Conservation (phyloP, 2,888 invertebrate species). For the Hetaerina titia region DNA sequence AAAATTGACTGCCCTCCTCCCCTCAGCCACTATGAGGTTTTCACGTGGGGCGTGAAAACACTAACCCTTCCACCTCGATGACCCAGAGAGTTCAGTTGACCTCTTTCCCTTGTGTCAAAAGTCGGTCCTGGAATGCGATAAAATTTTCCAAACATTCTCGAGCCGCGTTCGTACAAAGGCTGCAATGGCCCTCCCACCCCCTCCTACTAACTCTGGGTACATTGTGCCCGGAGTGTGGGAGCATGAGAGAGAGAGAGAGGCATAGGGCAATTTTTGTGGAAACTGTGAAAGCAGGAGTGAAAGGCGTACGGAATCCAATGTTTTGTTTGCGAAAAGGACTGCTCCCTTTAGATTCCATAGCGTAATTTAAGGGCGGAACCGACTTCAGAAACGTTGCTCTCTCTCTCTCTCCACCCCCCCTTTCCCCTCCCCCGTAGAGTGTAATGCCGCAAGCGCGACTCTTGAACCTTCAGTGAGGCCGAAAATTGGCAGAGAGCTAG, state of each 20-base stretch:
- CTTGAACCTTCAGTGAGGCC: background rate
- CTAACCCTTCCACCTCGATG: background rate
- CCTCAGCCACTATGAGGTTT: background rate
- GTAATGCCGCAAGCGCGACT: background rate
- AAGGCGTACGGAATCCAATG: background rate
- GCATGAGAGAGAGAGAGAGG: background rate
- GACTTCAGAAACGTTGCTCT: background rate
- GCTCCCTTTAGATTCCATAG: slow-evolving; percentile 18
- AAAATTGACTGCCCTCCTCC: background rate
- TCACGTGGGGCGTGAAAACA: background rate
- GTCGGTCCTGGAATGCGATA: slow-evolving; percentile 7
- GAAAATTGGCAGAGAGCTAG: background rate
- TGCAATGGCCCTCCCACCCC: background rate
- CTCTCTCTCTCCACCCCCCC: background rate
- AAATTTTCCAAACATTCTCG: background rate
- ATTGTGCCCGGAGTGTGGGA: background rate
- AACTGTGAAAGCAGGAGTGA: background rate
- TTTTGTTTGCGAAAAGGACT: slow-evolving; percentile 34
- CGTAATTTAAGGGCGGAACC: slow-evolving; percentile 4
- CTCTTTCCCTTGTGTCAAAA: background rate
- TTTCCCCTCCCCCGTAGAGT: background rate
- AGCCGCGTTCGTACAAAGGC: background rate
- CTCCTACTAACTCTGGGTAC: too few species aligned
- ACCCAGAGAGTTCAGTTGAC: background rate
- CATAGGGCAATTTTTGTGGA: background rate